phyloP scores from a whole-genome alignment of 1,140 invertebrate genomes.

The Trichonephila inaurata region DNA sequence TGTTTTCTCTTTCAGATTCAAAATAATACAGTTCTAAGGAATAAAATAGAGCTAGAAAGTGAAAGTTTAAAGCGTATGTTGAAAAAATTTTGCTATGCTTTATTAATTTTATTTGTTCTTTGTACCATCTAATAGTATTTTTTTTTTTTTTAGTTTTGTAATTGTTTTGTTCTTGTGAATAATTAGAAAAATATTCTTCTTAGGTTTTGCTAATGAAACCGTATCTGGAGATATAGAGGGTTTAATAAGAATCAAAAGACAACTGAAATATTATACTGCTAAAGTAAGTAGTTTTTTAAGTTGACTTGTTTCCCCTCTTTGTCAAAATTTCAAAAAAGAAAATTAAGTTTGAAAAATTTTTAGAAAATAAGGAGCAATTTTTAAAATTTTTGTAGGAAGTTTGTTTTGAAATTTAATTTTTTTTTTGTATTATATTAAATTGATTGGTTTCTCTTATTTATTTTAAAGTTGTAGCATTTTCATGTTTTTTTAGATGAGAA shows the following conservation, averaged over 20 bases:
- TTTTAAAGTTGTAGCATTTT: background rate
- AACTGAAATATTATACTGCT: slow-evolving; percentile 53
- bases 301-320: background rate
- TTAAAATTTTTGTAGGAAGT: background rate
- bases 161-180: too few species aligned
- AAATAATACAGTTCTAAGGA: slow-evolving; percentile 71
- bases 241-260: slow-evolving; percentile 27
- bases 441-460: background rate
- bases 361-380: background rate
- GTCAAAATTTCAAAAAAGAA: background rate
- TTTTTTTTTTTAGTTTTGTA: too few species aligned
- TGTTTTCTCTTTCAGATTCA: slow-evolving; percentile 62
- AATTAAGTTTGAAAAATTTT: background rate
- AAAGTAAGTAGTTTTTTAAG: slow-evolving; percentile 21
- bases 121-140: too few species aligned
- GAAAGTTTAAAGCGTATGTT: slow-evolving; percentile 70
- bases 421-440: background rate
- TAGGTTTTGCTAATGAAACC: slow-evolving; percentile 63
- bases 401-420: background rate
- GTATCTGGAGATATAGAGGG: slow-evolving; percentile 38
- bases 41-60: slow-evolving; percentile 70
- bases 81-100: background rate
- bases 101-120: background rate
- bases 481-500: slow-evolving; percentile 48
- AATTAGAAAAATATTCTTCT: background rate